These are phyloP conservation scores for Parnassius mnemosyne DNA, from an alignment of 2,888 invertebrate genomes.

Conservation along the genomic window DNA sequence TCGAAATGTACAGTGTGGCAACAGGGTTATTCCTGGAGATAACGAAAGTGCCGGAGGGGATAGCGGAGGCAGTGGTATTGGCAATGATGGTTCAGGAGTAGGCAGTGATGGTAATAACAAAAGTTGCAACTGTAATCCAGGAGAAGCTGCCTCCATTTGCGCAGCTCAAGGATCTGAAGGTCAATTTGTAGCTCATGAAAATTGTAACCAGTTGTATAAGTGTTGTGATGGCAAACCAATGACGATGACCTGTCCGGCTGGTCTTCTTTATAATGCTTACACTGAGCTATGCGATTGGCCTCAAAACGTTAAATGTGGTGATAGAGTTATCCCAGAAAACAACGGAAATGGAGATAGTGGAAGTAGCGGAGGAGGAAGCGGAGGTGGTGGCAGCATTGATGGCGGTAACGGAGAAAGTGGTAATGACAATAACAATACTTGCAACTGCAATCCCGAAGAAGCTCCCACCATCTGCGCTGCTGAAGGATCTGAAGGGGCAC, in stretches of 20 bases:
- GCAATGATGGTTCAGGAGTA: constrained; percentile 4
- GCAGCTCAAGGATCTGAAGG: constrained; percentile 33
- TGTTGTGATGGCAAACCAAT: constrained; percentile 38
- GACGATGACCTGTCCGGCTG: constrained; percentile 27
- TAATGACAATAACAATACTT: constrained; percentile 1
- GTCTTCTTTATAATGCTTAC: constrained; percentile 36
- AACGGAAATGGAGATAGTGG: not conserved
- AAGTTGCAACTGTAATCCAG: constrained; percentile 34
- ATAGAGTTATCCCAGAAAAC: constrained; percentile 31
- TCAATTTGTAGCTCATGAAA: constrained; percentile 39
- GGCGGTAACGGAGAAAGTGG: not conserved
- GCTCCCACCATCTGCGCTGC: constrained; percentile 44
- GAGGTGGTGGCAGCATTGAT: not conserved
- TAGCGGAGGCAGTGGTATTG: constrained; percentile 7
- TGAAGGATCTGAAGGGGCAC: constrained; percentile 37
- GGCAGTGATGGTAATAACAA: constrained; percentile 17
- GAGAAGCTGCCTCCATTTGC: constrained; percentile 41
- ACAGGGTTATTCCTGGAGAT: constrained; percentile 32
- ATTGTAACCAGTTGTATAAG: constrained; percentile 42
- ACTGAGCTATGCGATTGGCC: constrained; percentile 39
- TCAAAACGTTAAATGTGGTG: constrained; percentile 39
- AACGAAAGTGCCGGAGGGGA: constrained; percentile 8
- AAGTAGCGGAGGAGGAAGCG: not conserved
- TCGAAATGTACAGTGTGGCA: constrained; percentile 43
- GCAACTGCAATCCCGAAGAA: constrained; percentile 38